Base-by-base conservation (phyloP, 2,888 invertebrate species). In the Drosophila eohydei region DNA sequence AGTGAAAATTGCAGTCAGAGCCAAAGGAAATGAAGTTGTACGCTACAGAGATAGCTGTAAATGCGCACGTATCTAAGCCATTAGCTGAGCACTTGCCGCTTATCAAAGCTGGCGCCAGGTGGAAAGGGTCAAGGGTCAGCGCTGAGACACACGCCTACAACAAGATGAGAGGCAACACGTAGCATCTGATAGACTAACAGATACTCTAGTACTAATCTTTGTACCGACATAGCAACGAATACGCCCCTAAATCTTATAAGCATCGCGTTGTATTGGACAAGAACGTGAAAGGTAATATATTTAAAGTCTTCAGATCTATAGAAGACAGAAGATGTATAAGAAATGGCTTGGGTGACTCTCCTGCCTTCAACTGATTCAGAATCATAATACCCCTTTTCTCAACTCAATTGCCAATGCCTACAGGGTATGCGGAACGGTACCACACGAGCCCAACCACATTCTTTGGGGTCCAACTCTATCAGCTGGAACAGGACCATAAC, bases 401-500 rank as follows among this genome's bases (percentile, higher is more conserved):
- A 14, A 2, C 34, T 34, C 21, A 21, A 11, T n/a, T 16, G 14
- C 4, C 34, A 12, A 2, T 12, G 5, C 0, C 38, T 40, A 30
- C 40, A 54, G 54, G 40, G 54, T 40, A 40, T 54, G 4, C 0
- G 16, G 57, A 68, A 51, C 87, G 72, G 81, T 74, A 74, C 66
- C 81, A 79, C 84, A 87, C 84, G 74, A 69, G 50, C 30, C 43
- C 32, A 65, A 41, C 74, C 64, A 60, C 54, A 74, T 79, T 70
- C 65, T 66, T 63, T 54, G n/a, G 58, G 43, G 11, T n/a, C 52
- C 38, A 9, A 21, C 46, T 56, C 68, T 83, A 86, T 85, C 87
- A 62, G 54, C 67, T 44, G 69, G 65, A 74, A 87, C 84, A 86
- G 89, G 81, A 87, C 80, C 83, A 89, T 89, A 84, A 87, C 72